phyloP scores from a whole-genome alignment of 2,888 invertebrate species.

The Lissonota sp. region DNA sequence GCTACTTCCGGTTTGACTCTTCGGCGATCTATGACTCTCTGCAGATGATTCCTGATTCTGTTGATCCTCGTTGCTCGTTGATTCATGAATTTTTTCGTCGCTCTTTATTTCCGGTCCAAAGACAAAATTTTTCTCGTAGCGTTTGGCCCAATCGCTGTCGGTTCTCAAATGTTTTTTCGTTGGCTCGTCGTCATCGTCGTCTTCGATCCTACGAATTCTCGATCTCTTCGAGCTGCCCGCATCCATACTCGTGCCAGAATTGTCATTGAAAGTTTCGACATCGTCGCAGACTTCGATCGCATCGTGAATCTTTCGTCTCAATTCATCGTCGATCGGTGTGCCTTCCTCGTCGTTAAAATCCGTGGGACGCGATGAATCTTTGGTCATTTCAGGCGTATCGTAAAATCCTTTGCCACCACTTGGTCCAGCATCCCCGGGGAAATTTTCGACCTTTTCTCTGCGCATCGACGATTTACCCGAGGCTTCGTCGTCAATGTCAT shows the following conservation, averaged over 20 bases:
- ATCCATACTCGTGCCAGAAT: conserved; percentile 9
- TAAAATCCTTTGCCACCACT: conserved; percentile 21
- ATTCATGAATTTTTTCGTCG: background rate
- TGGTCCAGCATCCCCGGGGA: conserved; percentile 36
- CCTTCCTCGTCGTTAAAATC: conserved; percentile 30
- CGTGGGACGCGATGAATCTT: background rate
- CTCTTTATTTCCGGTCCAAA: conserved; percentile 56
- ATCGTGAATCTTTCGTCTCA: conserved; percentile 28
- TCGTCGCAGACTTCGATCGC: conserved; percentile 38
- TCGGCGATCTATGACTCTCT: conserved; percentile 2
- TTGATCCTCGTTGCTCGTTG: background rate
- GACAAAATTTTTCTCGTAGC: conserved; percentile 63
- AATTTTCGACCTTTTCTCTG: conserved; percentile 4
- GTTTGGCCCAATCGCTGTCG: conserved; percentile 61
- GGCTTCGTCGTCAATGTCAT: background rate
- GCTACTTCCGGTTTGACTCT: conserved; percentile 25
- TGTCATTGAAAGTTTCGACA: background rate
- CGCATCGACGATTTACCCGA: background rate
- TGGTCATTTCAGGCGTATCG: background rate
- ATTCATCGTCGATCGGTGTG: background rate
- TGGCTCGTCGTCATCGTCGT: conserved; percentile 38
- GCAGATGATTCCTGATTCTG: background rate
- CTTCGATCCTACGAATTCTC: conserved; percentile 1
- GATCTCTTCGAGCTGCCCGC: conserved; percentile 31
- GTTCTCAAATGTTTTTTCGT: conserved; percentile 38